Evolutionary conservation across 2,888 invertebrate genomes (phyloP).

Genomic region (Pyrochroa serraticornis): DNA sequence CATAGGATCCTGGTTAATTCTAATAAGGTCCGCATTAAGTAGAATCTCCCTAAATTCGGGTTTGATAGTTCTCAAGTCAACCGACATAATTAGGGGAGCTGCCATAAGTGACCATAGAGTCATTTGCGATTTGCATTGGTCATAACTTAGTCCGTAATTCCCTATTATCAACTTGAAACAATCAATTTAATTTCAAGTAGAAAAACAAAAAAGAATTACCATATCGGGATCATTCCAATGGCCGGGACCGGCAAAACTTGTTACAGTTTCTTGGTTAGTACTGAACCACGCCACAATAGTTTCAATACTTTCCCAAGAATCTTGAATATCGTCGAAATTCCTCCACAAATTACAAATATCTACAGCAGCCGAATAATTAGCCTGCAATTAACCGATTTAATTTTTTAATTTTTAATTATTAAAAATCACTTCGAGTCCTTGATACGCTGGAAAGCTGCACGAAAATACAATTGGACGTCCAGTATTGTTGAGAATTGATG

Average conservation of each 20-base stretch:
- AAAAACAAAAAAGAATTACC: no score
- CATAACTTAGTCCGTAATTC: constrained; percentile 69
- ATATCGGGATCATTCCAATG: constrained; percentile 79
- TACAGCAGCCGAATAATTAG: constrained; percentile 64
- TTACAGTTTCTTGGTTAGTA: constrained; percentile 66
- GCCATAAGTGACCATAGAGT: constrained; percentile 76
- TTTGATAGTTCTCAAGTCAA: constrained; percentile 67
- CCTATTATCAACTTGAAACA: constrained; percentile 63
- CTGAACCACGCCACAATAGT: constrained; percentile 69
- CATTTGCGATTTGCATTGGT: constrained; percentile 75
- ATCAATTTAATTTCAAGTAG: constrained; percentile 6
- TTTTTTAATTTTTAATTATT: neutral
- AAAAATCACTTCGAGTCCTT: constrained; percentile 50
- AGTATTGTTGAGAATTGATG: constrained; percentile 70
- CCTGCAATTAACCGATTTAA: constrained; percentile 53
- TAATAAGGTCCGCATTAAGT: constrained; percentile 67
- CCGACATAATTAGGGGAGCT: constrained; percentile 75
- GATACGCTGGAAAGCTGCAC: constrained; percentile 86
- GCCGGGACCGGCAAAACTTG: constrained; percentile 68
- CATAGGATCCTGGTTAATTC: constrained; percentile 70
- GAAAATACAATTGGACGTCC: constrained; percentile 80
- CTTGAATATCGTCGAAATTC: constrained; percentile 71
- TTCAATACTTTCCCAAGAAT: constrained; percentile 67
- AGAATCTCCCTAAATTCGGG: constrained; percentile 66
- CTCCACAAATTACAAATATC: constrained; percentile 73